phyloP scores from a whole-genome alignment of 2,113 vertebrate species.

The Clinocottus analis region DNA sequence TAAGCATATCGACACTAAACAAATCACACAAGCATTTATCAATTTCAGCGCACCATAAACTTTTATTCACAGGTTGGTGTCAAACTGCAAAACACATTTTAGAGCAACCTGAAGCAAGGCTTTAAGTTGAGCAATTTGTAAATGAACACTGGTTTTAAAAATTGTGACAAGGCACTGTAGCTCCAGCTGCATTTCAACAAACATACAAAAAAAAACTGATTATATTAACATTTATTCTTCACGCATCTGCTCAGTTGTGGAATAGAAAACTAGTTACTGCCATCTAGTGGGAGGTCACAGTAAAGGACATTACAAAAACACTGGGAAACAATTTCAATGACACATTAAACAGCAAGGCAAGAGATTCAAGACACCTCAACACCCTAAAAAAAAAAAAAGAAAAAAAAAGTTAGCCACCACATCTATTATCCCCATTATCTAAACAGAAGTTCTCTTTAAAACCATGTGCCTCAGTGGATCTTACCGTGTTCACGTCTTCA shows the following conservation, averaged over 20 bases:
- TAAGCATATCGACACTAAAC: background rate
- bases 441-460: too few relatives aligned
- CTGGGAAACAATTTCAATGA: conserved; percentile 20
- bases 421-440: too few relatives aligned
- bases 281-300: conserved; percentile 61
- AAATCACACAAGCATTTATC: background rate
- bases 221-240: background rate
- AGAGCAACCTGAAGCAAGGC: background rate
- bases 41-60: background rate
- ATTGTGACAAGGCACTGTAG: background rate
- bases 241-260: background rate
- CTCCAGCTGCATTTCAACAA: background rate
- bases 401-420: background rate
- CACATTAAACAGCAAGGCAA: conserved; percentile 47
- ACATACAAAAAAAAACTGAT: background rate
- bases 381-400: conserved; percentile 43
- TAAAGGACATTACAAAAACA: conserved; percentile 25
- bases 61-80: background rate
- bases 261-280: conserved; percentile 27
- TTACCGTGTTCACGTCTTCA: conserved; percentile 64
- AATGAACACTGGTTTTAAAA: background rate
- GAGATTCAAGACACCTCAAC: background rate
- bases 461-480: background rate
- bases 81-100: background rate
- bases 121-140: background rate